Evolutionary conservation across 2,113 vertebrate species (phyloP), one percentile per base, ranked within the genome.

Genomic region (Ptychochromis oligacanthus): DNA sequence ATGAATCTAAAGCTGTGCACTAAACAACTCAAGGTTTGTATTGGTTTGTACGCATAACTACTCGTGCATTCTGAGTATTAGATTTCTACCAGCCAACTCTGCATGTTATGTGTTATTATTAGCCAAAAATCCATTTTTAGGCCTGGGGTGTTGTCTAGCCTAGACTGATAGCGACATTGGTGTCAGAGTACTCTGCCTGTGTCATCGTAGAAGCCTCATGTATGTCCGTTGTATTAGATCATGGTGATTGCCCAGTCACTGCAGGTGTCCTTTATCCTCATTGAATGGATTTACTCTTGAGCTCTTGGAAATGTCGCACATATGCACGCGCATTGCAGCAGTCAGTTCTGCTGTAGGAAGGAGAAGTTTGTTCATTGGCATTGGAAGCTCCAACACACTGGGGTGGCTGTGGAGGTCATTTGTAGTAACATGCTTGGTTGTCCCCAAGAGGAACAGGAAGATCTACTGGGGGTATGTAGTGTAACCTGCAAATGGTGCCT

Each of bases 241-340:
- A 75, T 85, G 81, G 85, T 72, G 60, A 84, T 65, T 89, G 75
- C 58, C 49, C 31, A 34, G 79, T 86, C 83, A 70, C 55, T 79
- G 64, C 75, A 77, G 64, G 55, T 17, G 49, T 59, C 80, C 83
- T 83, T 94, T 89, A 90, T 93, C 93, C 89, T 76, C 64, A 70
- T 64, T 86, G 79, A 93, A 83, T 60, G 93, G 93, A 94, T 95
- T 95, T 95, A 88, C 7, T 83, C 80, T 79, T 87, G 89, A 91
- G 75, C 81, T 83, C 75, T 80, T 89, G 57, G 76, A 81, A 82
- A 88, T 82, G 87, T 81, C 22, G 7, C 60, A 38, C 28, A 12
- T 49, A 60, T 52, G 80, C 84, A 43, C 74, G 17, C 49, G 60
- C 28, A 20, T 89, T 58, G 52, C 65, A 75, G 24, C 75, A 0